A percentile compares a stretch with the other conserved stretches of the same genome.
Conservation (phyloP, 2,888 invertebrate genomes). For the Ormyrus nitidulus region DNA sequence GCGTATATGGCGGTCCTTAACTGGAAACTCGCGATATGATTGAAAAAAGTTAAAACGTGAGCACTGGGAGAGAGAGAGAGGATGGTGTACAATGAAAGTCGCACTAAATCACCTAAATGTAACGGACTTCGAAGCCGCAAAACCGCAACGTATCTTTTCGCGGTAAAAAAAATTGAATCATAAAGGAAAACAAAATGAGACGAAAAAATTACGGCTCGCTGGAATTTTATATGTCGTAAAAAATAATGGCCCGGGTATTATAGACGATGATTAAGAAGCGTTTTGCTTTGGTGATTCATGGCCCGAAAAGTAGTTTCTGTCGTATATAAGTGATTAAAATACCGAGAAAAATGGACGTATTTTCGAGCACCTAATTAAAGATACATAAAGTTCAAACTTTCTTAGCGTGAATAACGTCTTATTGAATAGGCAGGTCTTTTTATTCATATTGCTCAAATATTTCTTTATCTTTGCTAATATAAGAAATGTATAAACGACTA, state of each 20-base stretch:
- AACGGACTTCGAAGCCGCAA: constrained; percentile 51
- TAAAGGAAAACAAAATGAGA: constrained; percentile 45
- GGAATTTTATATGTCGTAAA: constrained; percentile 52
- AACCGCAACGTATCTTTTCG: constrained; percentile 55
- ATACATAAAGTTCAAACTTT: constrained; percentile 16
- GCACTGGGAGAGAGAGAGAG: not conserved
- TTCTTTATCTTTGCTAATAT: too few species aligned
- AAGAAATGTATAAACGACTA: too few species aligned
- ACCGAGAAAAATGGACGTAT: constrained; percentile 38
- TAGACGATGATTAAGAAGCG: constrained; percentile 52
- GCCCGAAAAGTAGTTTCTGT: constrained; percentile 39
- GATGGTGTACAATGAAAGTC: constrained; percentile 51
- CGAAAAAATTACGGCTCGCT: not conserved
- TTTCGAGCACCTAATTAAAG: constrained; percentile 34
- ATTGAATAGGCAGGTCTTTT: not conserved
- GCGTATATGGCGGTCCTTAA: not conserved
- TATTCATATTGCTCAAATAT: too few species aligned
- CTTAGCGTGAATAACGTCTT: constrained; percentile 5
- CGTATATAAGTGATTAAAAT: constrained; percentile 47
- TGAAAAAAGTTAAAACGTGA: not conserved
- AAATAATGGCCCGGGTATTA: constrained; percentile 32
- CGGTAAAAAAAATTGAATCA: constrained; percentile 55
- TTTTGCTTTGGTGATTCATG: constrained; percentile 47
- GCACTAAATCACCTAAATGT: constrained; percentile 55
- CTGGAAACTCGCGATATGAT: constrained; percentile 15